Conservation (phyloP, 1,140 invertebrate species). For the Platyscapa corneri region DNA sequence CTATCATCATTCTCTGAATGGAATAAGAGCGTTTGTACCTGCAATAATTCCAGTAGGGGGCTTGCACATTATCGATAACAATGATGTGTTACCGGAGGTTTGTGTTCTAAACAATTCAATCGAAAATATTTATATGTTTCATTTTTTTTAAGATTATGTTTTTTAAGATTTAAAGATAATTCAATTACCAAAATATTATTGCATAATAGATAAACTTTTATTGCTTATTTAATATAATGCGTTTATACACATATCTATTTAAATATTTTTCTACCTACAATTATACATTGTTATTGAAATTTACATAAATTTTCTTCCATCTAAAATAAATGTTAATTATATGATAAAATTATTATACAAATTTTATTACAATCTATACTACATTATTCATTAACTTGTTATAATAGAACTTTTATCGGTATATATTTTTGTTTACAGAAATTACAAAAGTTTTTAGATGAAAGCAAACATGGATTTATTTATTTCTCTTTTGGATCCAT, state of each 20-base stretch:
- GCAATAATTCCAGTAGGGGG: constrained; percentile 76
- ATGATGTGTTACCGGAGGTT: constrained; percentile 56
- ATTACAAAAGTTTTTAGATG: constrained; percentile 80
- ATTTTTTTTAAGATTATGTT: too few relatives aligned
- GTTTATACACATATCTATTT: too few relatives aligned
- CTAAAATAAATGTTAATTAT: too few relatives aligned
- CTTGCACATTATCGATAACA: constrained; percentile 70
- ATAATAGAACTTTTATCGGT: background rate
- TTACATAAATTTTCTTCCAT: too few relatives aligned
- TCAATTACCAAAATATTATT: too few relatives aligned
- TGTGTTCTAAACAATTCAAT: background rate
- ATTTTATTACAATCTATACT: too few relatives aligned
- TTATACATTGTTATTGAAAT: too few relatives aligned
- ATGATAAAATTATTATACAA: too few relatives aligned
- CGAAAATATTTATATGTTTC: background rate
- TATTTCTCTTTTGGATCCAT: constrained; percentile 84
- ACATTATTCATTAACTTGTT: background rate
- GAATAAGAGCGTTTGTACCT: constrained; percentile 71
- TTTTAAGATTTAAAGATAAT: too few relatives aligned
- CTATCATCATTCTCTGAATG: constrained; percentile 74
- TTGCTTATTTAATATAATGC: too few relatives aligned
- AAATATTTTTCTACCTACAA: too few relatives aligned
- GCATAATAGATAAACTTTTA: too few relatives aligned
- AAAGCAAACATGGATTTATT: constrained; percentile 80
- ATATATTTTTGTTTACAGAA: constrained; percentile 71